Evolutionary conservation across 2,888 invertebrate genomes (phyloP).

Genomic region (Leptinotarsa peninsularis): DNA sequence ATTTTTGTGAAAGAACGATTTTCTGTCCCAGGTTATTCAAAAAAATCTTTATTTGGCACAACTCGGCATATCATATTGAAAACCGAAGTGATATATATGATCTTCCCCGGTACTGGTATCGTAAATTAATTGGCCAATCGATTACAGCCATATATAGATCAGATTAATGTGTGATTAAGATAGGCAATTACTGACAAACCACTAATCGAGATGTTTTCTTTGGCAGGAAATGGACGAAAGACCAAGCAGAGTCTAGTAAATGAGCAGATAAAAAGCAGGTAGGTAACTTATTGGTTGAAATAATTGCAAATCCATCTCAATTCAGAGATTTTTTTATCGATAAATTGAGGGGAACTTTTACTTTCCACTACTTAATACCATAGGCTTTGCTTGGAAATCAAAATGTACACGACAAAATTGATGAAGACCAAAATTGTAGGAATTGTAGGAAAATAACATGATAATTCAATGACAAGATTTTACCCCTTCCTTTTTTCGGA

Average conservation of each 20-base stretch:
- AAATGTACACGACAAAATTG: no score
- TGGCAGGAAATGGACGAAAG: slow-evolving; percentile 5
- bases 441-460: no score
- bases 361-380: no score
- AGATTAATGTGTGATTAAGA: slow-evolving; percentile 16
- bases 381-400: no score
- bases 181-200: slow-evolving; percentile 9
- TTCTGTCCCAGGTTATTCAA: background rate
- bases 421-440: no score
- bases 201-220: slow-evolving; percentile 13
- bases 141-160: slow-evolving; percentile 2
- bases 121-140: slow-evolving; percentile 16
- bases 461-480: no score
- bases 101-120: background rate
- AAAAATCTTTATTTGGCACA: background rate
- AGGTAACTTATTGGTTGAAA: background rate
- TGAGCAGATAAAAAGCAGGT: background rate
- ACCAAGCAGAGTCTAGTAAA: background rate
- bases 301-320: background rate
- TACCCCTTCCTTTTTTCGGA: no score
- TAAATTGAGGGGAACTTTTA: no score
- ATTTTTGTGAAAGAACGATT: no score
- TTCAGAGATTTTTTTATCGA: no score
- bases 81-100: background rate
- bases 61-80: background rate